Conservation (phyloP, 2,113 vertebrate species). For the Terrapene triunguis region DNA sequence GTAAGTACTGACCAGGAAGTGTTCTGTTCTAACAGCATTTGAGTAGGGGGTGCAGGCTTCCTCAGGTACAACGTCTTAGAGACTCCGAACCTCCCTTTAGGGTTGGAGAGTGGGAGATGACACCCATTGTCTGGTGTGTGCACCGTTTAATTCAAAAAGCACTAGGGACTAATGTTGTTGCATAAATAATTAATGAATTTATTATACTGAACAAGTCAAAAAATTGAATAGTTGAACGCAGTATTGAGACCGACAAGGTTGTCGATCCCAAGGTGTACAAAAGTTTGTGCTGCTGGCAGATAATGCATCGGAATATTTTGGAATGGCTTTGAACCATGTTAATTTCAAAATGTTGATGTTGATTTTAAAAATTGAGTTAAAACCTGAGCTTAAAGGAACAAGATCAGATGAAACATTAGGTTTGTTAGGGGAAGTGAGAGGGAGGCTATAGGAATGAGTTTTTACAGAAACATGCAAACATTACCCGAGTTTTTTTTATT, state of each 20-base stretch:
- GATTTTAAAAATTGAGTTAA: neutral
- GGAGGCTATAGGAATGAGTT: neutral
- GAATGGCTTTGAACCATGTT: neutral
- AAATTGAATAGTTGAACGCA: neutral
- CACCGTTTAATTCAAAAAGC: neutral
- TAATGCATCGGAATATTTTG: neutral
- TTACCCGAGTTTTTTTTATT: neutral
- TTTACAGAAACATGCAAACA: neutral
- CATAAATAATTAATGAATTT: neutral
- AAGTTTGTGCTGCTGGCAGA: neutral
- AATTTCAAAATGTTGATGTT: neutral
- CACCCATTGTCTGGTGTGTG: neutral
- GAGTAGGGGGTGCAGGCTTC: neutral
- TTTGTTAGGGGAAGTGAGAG: neutral
- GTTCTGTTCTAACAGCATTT: accelerated
- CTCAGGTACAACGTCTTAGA: neutral
- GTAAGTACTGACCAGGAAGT: neutral
- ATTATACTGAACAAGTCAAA: neutral
- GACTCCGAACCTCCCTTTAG: accelerated
- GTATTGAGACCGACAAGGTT: neutral
- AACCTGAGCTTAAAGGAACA: too few relatives aligned
- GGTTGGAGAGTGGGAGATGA: neutral
- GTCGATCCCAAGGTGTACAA: neutral
- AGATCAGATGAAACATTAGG: too few relatives aligned
- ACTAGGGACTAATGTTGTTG: neutral